Conservation (phyloP, 2,113 vertebrate genomes). For the Triplophysa dalaica region DNA sequence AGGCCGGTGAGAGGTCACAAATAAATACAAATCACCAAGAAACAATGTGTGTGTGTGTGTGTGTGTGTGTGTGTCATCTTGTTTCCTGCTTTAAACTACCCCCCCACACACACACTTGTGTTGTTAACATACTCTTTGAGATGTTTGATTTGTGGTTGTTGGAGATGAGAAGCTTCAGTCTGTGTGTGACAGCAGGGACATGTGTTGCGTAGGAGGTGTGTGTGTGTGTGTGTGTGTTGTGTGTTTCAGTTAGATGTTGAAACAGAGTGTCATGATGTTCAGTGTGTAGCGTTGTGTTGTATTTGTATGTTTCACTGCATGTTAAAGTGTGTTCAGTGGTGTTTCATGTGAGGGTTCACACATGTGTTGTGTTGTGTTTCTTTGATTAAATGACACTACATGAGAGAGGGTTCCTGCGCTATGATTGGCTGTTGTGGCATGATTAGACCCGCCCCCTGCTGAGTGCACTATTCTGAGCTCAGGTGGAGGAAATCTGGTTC, state of each 20-base stretch:
- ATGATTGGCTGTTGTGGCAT: constrained; percentile 51
- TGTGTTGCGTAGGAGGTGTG: constrained; percentile 31
- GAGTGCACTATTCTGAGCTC: constrained; percentile 51
- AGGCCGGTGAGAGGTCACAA: no score
- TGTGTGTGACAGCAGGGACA: constrained; percentile 26
- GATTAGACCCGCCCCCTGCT: constrained; percentile 59
- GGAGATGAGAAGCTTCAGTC: not conserved
- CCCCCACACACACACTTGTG: no score
- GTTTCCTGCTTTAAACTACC: not conserved
- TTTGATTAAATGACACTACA: constrained; percentile 35
- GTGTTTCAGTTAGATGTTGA: not conserved
- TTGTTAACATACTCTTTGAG: no score
- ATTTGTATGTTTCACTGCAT: no score
- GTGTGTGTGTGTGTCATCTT: not conserved
- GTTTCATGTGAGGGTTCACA: no score
- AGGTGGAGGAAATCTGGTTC: constrained; percentile 51
- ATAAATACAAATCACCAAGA: no score
- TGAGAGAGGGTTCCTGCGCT: constrained; percentile 46
- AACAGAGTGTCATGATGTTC: no score
- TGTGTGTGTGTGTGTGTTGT: constrained; percentile 4
- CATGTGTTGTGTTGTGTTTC: no score
- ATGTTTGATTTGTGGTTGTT: not conserved
- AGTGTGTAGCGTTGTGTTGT: no score
- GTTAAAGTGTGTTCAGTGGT: no score
- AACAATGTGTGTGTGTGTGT: no score